phyloP scores from a whole-genome alignment of 1,140 invertebrate genomes.

The Aphelinus atriplicis region DNA sequence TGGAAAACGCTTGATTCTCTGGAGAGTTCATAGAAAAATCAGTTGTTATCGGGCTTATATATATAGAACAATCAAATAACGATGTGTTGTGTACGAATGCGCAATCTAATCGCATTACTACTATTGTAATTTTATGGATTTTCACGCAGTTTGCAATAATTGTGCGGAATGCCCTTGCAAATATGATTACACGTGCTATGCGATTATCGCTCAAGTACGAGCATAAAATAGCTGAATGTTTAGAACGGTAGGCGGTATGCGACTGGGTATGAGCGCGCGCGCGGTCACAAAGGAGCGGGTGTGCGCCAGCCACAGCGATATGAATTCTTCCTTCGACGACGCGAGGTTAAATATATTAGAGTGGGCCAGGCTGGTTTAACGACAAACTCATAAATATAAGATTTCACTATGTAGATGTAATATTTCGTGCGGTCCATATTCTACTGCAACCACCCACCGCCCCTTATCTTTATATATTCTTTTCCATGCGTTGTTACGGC shows the following conservation, averaged over 20 bases:
- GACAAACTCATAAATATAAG: constrained; percentile 54
- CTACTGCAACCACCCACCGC: constrained; percentile 56
- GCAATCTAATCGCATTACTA: no score
- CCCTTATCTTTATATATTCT: constrained; percentile 28
- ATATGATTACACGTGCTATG: background rate
- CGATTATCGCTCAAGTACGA: constrained; percentile 12
- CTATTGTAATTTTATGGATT: background rate
- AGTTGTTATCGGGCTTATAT: no score
- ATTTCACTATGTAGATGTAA: constrained; percentile 55
- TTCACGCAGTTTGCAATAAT: constrained; percentile 13
- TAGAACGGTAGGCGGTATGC: constrained; percentile 35
- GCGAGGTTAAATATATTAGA: constrained; percentile 60
- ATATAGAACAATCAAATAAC: no score
- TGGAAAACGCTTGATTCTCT: no score
- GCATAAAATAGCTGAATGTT: constrained; percentile 33
- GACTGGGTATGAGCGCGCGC: constrained; percentile 16
- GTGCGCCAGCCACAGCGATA: constrained; percentile 33
- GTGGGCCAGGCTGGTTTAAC: constrained; percentile 40
- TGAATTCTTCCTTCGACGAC: constrained; percentile 55
- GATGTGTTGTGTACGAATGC: no score
- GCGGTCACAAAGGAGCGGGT: constrained; percentile 39
- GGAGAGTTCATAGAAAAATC: no score
- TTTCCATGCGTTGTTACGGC: constrained; percentile 4
- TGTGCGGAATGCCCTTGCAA: background rate
- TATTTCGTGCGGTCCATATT: constrained; percentile 49